Evolutionary conservation across 2,888 invertebrate species (phyloP), one percentile per base, ranked within the genome.

Genomic region (Archips crataeganus): DNA sequence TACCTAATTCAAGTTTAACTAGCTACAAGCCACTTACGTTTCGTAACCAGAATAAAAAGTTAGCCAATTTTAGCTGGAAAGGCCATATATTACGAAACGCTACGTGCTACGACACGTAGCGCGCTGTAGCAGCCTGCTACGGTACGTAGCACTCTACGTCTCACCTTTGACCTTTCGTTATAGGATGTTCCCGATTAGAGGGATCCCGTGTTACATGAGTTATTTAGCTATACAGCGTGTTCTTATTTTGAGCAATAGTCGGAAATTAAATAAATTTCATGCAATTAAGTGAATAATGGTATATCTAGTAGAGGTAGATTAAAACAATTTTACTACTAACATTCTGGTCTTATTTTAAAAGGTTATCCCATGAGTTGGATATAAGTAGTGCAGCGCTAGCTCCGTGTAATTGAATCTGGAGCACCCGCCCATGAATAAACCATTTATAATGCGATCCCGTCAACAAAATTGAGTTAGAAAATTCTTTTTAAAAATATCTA

Each of bases 351-450:
- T 57, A n/a, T 32, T 32, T 15, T 8, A 15, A 51, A 51, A 32
- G 3, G 8, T 23, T 23, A 32, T 9, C 3, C 2, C 4, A 5
- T 32, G 10, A 32, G 32, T 11, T 32, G 32, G 32, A 32, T 57
- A 8, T 57, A 32, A 10, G 32, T 9, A 32, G 57, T 57, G 57
- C 57, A 57, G 39, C 75, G 77, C 76, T 77, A 77, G 77, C 75
- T 66, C 79, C 79, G 74, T 79, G 84, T 88, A 88, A 90, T 90
- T 90, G 85, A 90, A 89, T 87, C 81, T 79, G 79, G 80, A 82
- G 80, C 85, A 85, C 83, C 83, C 85, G 84, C 83, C 85, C 85
- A 87, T 88, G 87, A 86, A 90, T 88, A 87, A 87, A 84, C 84
- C 82, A 85, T 87, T 83, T 82, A 23, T 81, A 83, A 77, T 77